Evolutionary conservation across 2,113 vertebrate genomes (phyloP), one percentile per base, ranked within the genome.

Genomic region (Tylochromis polylepis): DNA sequence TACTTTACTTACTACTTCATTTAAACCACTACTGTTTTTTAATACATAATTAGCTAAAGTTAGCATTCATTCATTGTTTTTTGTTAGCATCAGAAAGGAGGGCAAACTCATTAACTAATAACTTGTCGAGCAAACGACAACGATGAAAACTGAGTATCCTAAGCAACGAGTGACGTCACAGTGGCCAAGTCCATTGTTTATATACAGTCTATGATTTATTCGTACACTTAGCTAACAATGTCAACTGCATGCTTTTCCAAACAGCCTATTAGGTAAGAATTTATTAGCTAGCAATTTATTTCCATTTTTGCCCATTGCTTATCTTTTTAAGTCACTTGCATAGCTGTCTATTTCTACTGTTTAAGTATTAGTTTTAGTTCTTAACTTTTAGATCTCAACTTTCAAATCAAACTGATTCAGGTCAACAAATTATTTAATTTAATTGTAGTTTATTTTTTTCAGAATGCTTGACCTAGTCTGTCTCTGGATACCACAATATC

Each of bases 71-170:
- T n/a, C n/a, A n/a, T n/a, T 36, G 31, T 3, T 65, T n/a, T 62
- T n/a, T 1, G 11, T 38, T 38, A 0, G 0, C 31, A 65, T 65
- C 18, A 38, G 18, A 65, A 38, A 36, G 36, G 8, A 36, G 5
- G 18, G 11, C 11, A 65, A 43, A 15, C 65, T 70, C 5, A 70
- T 41, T 24, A 15, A 70, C 0, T 46, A 46, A 46, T 49, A 14
- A 49, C 46, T 49, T 15, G n/a, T 49, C 5, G 5, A 49, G 46
- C 46, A 49, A 14, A 49, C 5, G 5, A 5, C 46, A 49, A 49
- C 14, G 20, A 11, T 24, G 65, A 70, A 70, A 70, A 70, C 36
- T 70, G 36, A 15, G 36, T 70, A 41, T 22, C n/a, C 12, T 22
- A 16, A 43, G 8, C 65, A 70, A 70, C 24, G 24, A 24, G 65